Conservation (phyloP, 2,797 vertebrate genomes). For the Anabas testudineus region DNA sequence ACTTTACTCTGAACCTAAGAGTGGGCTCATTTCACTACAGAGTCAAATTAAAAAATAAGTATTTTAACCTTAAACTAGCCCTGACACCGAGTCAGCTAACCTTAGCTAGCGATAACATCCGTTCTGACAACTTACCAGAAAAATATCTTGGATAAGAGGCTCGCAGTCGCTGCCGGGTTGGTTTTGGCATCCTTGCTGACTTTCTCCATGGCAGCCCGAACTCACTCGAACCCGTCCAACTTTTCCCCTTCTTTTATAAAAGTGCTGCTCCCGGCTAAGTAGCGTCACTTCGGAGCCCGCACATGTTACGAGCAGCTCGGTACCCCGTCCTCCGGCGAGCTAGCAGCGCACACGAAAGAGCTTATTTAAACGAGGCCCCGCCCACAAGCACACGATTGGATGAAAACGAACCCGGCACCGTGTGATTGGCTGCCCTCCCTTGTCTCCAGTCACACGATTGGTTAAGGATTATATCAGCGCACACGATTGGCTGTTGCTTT, state of each 20-base stretch:
- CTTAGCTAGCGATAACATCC: neutral
- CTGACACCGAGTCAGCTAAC: slow-evolving; percentile 6
- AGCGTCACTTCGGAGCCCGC: neutral
- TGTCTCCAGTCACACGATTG: slow-evolving; percentile 8
- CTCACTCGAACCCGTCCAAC: neutral
- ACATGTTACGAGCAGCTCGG: slow-evolving; percentile 17
- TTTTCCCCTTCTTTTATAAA: neutral
- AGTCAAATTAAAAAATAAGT: neutral
- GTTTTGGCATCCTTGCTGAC: slow-evolving; percentile 44
- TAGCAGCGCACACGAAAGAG: too few relatives aligned
- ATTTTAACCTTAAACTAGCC: too few relatives aligned
- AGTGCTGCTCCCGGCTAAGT: neutral
- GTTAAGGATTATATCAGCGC: neutral
- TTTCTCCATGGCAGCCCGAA: slow-evolving; percentile 60
- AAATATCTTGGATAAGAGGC: slow-evolving; percentile 68
- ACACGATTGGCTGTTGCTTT: neutral
- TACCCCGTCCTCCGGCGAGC: fast-evolving
- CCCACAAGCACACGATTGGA: slow-evolving; percentile 44
- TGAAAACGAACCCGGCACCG: fast-evolving
- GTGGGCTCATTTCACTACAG: fast-evolving
- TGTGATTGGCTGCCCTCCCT: neutral
- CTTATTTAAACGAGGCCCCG: neutral
- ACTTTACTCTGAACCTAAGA: fast-evolving
- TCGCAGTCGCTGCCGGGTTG: slow-evolving; percentile 74
- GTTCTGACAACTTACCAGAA: slow-evolving; percentile 74